phyloP scores from a whole-genome alignment of 2,888 invertebrate species.

The Epirrhoe alternata region DNA sequence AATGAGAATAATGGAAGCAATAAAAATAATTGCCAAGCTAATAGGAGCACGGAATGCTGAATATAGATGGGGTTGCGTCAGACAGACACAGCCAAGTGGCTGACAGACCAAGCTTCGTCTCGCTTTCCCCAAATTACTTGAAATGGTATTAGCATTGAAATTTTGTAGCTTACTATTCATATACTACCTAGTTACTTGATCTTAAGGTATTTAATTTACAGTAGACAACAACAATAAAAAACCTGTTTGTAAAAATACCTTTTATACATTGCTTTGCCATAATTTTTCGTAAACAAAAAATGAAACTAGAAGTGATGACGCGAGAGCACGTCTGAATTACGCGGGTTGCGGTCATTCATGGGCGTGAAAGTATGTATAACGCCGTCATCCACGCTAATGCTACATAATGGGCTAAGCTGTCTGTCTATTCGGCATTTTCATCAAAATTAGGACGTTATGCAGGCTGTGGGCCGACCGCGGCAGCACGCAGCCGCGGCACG shows the following conservation, averaged over 20 bases:
- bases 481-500: slow-evolving; percentile 56
- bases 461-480: slow-evolving; percentile 43
- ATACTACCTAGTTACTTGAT: no score
- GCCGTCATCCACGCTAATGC: slow-evolving; percentile 39
- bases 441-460: slow-evolving; percentile 44
- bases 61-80: slow-evolving; percentile 33
- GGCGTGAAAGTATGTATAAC: slow-evolving; percentile 39
- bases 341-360: slow-evolving; percentile 35
- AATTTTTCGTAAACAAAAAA: not conserved
- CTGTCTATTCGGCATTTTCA: slow-evolving; percentile 41
- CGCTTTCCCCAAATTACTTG: slow-evolving; percentile 28
- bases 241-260: not conserved
- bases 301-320: slow-evolving; percentile 7
- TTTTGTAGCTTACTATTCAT: not conserved
- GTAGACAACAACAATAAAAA: no score
- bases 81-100: slow-evolving; percentile 19
- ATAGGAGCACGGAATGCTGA: slow-evolving; percentile 19
- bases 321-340: slow-evolving; percentile 18
- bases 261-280: not conserved
- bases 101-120: slow-evolving; percentile 20
- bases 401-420: slow-evolving; percentile 36
- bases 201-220: not conserved
- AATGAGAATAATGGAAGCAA: slow-evolving; percentile 22
- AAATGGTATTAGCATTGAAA: slow-evolving; percentile 8
- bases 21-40: slow-evolving; percentile 19